A percentile compares a stretch with the other conserved stretches of the same genome.
Evolutionary conservation across 1,140 invertebrate genomes (phyloP).

Genomic region (Sycobia sp.): DNA sequence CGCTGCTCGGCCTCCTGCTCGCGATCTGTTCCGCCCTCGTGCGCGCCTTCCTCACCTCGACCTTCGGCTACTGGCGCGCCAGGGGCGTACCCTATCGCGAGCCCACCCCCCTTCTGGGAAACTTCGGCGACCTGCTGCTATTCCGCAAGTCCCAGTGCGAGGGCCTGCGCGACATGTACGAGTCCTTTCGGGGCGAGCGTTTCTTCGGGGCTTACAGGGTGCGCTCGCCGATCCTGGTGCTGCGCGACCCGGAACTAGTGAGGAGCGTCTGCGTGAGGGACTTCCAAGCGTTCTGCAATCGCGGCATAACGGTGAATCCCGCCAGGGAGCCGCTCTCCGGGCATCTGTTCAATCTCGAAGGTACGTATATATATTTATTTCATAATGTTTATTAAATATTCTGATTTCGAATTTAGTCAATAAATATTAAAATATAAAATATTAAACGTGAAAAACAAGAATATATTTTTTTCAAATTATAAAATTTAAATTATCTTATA

Average conservation of each 20-base stretch:
- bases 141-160: slow-evolving; percentile 50
- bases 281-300: slow-evolving; percentile 60
- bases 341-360: slow-evolving; percentile 58
- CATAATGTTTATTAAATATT: too few relatives aligned
- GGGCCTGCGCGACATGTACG: slow-evolving; percentile 52
- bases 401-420: too few relatives aligned
- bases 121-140: slow-evolving; percentile 46
- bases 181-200: slow-evolving; percentile 51
- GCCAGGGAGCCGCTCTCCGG: slow-evolving; percentile 47
- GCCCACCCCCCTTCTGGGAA: slow-evolving; percentile 59
- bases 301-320: slow-evolving; percentile 52
- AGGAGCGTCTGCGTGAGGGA: slow-evolving; percentile 61
- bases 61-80: slow-evolving; percentile 58
- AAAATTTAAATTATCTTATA: too few relatives aligned
- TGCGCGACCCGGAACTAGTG: slow-evolving; percentile 62
- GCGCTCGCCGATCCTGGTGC: slow-evolving; percentile 56
- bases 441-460: too few relatives aligned
- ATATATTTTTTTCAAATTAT: too few relatives aligned
- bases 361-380: slow-evolving; percentile 25
- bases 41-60: slow-evolving; percentile 56
- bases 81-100: slow-evolving; percentile 53
- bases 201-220: slow-evolving; percentile 60
- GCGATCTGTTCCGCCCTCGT: too few relatives aligned
- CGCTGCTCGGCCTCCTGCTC: too few relatives aligned
- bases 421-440: too few relatives aligned